These are phyloP conservation scores for Keiferia lycopersicella DNA, from an alignment of 2,888 invertebrate species.

Conservation along the genomic window DNA sequence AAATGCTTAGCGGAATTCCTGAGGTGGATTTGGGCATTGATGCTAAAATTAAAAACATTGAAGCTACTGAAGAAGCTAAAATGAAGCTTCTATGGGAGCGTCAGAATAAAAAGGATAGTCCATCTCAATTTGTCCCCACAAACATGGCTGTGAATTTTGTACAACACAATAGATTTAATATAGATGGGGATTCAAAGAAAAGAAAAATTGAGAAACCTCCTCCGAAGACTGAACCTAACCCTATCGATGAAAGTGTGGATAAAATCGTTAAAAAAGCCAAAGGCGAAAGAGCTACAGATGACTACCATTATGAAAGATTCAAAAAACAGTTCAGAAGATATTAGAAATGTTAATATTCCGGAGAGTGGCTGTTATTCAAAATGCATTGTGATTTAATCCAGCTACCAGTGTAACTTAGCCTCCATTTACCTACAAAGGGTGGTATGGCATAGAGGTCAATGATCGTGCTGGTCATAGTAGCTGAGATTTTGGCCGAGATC, in stretches of 20 bases:
- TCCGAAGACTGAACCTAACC: slow-evolving; percentile 58
- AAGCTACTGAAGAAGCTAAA: slow-evolving; percentile 99
- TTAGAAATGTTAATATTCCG: neutral
- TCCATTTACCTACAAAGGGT: too few relatives aligned
- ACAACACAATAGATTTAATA: slow-evolving; percentile 97
- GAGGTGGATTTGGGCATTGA: slow-evolving; percentile 99
- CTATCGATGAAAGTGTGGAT: slow-evolving; percentile 72
- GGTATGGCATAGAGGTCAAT: too few relatives aligned
- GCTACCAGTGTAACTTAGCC: neutral
- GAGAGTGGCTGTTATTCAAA: too few relatives aligned
- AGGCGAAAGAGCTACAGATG: slow-evolving; percentile 96
- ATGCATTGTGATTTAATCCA: neutral
- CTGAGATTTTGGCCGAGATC: too few relatives aligned
- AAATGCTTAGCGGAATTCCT: slow-evolving; percentile 99
- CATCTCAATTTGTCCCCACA: slow-evolving; percentile 97
- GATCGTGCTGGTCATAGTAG: too few relatives aligned
- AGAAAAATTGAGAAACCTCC: slow-evolving; percentile 81
- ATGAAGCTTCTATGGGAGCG: slow-evolving; percentile 94
- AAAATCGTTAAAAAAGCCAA: slow-evolving; percentile 84
- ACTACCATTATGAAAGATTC: slow-evolving; percentile 98
- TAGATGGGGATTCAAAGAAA: slow-evolving; percentile 86
- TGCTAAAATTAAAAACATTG: slow-evolving; percentile 98
- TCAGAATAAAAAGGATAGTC: slow-evolving; percentile 94
- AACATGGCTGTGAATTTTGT: slow-evolving; percentile 99
- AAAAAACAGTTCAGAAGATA: slow-evolving; percentile 97